Evolutionary conservation across 2,888 invertebrate genomes (phyloP).

Genomic region (Drosophila nr. medialis): DNA sequence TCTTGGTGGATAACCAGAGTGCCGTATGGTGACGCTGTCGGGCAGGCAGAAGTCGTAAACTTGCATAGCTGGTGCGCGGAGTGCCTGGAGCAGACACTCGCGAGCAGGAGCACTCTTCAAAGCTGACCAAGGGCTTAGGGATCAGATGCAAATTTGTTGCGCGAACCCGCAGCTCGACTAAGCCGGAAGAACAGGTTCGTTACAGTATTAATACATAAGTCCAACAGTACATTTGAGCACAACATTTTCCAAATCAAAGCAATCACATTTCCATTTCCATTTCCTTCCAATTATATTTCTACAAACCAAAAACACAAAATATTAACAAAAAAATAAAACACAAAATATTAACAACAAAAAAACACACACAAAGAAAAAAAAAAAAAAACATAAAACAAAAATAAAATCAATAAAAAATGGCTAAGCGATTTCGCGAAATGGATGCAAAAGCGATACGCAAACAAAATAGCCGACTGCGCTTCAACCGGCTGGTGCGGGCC

Average conservation of each 20-base stretch:
- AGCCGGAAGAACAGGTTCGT: too few relatives aligned
- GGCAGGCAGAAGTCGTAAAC: too few relatives aligned
- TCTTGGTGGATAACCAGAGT: too few relatives aligned
- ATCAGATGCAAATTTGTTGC: too few relatives aligned
- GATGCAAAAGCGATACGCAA: constrained; percentile 15
- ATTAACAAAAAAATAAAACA: constrained; percentile 3
- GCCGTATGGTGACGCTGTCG: too few relatives aligned
- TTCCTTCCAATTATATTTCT: not conserved
- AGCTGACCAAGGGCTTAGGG: too few relatives aligned
- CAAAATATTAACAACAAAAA: constrained; percentile 1
- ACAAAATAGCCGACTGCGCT: constrained; percentile 16
- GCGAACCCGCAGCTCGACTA: too few relatives aligned
- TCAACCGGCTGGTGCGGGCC: constrained; percentile 33
- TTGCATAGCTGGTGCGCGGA: too few relatives aligned
- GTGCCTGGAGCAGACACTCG: too few relatives aligned
- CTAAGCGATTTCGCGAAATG: constrained; percentile 17
- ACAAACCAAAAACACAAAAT: constrained; percentile 2
- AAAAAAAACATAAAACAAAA: not conserved
- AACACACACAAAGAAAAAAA: not conserved
- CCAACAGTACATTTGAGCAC: too few relatives aligned
- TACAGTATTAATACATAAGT: too few relatives aligned
- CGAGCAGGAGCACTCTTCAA: too few relatives aligned
- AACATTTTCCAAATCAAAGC: not conserved
- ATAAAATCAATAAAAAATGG: not conserved
- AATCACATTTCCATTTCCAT: constrained; percentile 13